phyloP scores from a whole-genome alignment of 30 jellyfish, hydroid and myxozoan species.

The Nemopilema nomurai region DNA sequence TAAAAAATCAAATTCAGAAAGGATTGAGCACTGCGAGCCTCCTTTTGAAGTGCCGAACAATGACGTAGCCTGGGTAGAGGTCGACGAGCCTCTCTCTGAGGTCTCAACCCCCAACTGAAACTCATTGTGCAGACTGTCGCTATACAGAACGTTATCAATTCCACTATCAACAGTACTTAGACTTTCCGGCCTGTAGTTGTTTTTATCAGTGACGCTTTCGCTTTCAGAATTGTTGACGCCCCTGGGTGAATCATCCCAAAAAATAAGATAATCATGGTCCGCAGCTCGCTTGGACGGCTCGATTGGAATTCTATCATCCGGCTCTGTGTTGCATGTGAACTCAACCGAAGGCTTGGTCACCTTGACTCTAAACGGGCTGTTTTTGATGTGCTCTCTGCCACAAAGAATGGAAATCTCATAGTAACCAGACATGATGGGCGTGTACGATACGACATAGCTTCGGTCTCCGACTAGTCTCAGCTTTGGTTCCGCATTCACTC shows the following conservation, averaged over 20 bases:
- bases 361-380: constrained; percentile 84
- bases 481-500: constrained; percentile 75
- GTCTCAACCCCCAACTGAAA: background rate
- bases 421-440: constrained; percentile 89
- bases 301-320: constrained; percentile 18
- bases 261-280: constrained; percentile 25
- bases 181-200: constrained; percentile 23
- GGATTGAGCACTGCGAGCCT: constrained; percentile 45
- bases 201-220: constrained; percentile 3
- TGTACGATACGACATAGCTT: constrained; percentile 78
- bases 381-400: constrained; percentile 68
- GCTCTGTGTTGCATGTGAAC: constrained; percentile 32
- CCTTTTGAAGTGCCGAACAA: constrained; percentile 20
- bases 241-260: constrained; percentile 11
- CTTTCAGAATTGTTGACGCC: background rate
- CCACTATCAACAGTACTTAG: constrained; percentile 48
- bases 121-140: background rate
- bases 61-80: constrained; percentile 7
- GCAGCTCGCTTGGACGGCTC: constrained; percentile 52
- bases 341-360: constrained; percentile 56
- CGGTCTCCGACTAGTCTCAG: constrained; percentile 80
- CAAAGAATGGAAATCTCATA: constrained; percentile 72
- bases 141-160: constrained; percentile 24
- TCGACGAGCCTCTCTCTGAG: constrained; percentile 35
- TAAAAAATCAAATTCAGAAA: constrained; percentile 24